Evolutionary conservation across 2,888 invertebrate species (phyloP).

Genomic region (Ganaspis brasiliensis): DNA sequence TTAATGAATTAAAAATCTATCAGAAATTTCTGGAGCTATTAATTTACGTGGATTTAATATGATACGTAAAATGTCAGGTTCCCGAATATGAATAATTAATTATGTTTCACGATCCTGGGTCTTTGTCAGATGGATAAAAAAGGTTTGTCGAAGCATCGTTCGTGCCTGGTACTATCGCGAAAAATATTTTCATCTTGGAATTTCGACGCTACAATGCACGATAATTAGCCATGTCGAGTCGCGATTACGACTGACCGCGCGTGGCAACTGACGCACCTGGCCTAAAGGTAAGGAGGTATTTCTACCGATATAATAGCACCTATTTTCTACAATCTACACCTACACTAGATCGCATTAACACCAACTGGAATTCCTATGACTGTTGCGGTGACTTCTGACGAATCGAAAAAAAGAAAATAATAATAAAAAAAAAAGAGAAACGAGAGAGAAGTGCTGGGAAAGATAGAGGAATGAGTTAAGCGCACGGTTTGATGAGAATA

Average conservation of each 20-base stretch:
- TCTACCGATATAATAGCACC: constrained; percentile 16
- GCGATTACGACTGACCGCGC: constrained; percentile 38
- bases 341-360: constrained; percentile 19
- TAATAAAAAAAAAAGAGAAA: not conserved
- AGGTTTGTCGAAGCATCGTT: not conserved
- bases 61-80: too few relatives aligned
- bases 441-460: constrained; percentile 37
- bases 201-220: constrained; percentile 48
- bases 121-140: constrained; percentile 4
- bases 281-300: constrained; percentile 25
- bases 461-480: constrained; percentile 55
- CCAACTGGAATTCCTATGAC: not conserved
- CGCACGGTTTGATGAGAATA: constrained; percentile 59
- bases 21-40: too few relatives aligned
- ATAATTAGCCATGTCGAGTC: constrained; percentile 51
- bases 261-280: constrained; percentile 48
- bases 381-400: constrained; percentile 46
- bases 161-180: constrained; percentile 42
- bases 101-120: not conserved
- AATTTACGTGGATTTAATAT: too few relatives aligned
- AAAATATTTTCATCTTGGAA: constrained; percentile 28
- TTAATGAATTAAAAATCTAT: too few relatives aligned
- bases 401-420: constrained; percentile 40
- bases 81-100: constrained; percentile 23
- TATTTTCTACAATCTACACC: not conserved